Base-by-base conservation (phyloP, 2,888 invertebrate species). In the Zaprionus bogoriensis region DNA sequence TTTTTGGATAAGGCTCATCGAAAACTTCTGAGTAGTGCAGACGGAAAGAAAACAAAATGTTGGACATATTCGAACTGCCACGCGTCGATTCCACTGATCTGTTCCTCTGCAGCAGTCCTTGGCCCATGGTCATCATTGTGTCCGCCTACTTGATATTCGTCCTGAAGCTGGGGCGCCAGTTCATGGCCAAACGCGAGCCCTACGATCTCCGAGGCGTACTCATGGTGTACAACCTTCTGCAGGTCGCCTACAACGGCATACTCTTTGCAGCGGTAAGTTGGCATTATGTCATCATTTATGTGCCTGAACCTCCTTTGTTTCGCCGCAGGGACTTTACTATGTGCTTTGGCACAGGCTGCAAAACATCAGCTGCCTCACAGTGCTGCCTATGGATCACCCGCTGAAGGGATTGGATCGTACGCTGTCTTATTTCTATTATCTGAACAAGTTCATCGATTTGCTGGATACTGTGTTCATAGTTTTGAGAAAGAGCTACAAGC, bases 401-500 rank as follows among this genome's bases (percentile, higher is more conserved):
- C 20, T 46, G 5, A 78, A 78, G 54, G 27, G 17, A 7, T 17
- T 17, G 0, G 78, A 78, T 12, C 83, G 86, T 6, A 6, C 38
- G 12, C 1, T 85, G 0, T 41, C 48, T 19, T 85, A 82, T 38
- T 38, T 55, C 6, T 78, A 82, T 17, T 82, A 70, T n/a, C n/a
- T 65, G 2, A 85, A 85, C 27, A 78, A 78, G 28, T 46, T 54
- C 1, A 2, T 78, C 3, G 78, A 78, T 51, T 20, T 78, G 17
- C 22, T 78, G 22, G 78, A 78, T 23, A 85, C 79, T 0, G 14
- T 78, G 2, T 78, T 78, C 20, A 67, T 82, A n/a, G 86, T 78
- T 14, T 47, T 78, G 1, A 60, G 86, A 7, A 78, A 78, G 48
- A 78, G 44, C 27, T 60, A 82, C 12, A 59, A 51, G 3, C 78